phyloP scores from a whole-genome alignment of 2,888 invertebrate species.

The Heliconius sara region DNA sequence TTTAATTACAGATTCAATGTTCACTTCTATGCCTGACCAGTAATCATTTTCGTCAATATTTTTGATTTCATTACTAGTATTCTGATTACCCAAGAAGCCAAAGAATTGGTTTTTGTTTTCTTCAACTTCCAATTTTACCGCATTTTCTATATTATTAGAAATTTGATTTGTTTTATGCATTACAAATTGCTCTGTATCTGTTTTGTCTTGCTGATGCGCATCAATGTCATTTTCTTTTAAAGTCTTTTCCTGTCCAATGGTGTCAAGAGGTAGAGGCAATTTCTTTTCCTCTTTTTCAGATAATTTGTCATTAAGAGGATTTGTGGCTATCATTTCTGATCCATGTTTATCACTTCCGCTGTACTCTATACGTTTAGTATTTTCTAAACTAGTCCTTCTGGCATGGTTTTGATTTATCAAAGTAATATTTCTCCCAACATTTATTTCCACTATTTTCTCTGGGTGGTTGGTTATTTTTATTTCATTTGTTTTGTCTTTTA shows the following conservation, averaged over 20 bases:
- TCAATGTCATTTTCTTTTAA: constrained; percentile 26
- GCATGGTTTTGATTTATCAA: constrained; percentile 58
- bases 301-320: constrained; percentile 26
- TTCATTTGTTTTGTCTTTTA: constrained; percentile 80
- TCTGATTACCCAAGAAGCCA: constrained; percentile 43
- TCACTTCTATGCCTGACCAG: constrained; percentile 91
- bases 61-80: constrained; percentile 63
- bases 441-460: constrained; percentile 74
- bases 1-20: constrained; percentile 92
- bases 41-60: constrained; percentile 89
- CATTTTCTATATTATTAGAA: constrained; percentile 28
- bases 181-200: neutral
- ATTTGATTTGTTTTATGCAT: constrained; percentile 23
- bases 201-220: constrained; percentile 8
- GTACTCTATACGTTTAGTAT: constrained; percentile 17
- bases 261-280: neutral
- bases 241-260: constrained; percentile 27
- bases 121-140: constrained; percentile 36
- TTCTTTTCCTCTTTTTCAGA: constrained; percentile 33
- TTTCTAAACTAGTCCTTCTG: constrained; percentile 30
- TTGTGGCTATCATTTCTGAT: constrained; percentile 30
- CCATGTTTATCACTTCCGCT: constrained; percentile 41
- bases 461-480: constrained; percentile 75
- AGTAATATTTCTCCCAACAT: constrained; percentile 71
- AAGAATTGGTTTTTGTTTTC: constrained; percentile 53